phyloP scores from a whole-genome alignment of 2,113 vertebrate species.

The Tyto alba region DNA sequence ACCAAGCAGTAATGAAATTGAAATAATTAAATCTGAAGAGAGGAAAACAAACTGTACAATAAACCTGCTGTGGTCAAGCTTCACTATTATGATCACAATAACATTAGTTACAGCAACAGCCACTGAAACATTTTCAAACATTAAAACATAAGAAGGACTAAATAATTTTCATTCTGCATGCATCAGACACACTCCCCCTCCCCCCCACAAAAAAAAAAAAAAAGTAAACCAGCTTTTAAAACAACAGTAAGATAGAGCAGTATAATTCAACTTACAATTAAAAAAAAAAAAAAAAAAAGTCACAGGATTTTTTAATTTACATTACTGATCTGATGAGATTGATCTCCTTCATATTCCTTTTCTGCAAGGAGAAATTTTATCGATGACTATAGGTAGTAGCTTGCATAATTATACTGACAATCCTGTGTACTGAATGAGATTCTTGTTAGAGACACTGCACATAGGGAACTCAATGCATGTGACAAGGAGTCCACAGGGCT shows the following conservation, averaged over 20 bases:
- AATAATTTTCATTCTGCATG: background rate
- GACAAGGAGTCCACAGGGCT: background rate
- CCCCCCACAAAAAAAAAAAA: background rate
- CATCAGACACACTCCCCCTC: accelerated
- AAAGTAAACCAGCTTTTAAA: background rate
- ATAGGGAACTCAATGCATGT: background rate
- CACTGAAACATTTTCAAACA: background rate
- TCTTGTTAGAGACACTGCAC: background rate
- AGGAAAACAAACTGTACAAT: background rate
- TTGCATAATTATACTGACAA: background rate
- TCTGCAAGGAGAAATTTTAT: background rate
- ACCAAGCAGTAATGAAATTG: background rate
- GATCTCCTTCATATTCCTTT: background rate
- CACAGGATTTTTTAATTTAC: background rate
- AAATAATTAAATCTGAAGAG: background rate
- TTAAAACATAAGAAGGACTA: background rate
- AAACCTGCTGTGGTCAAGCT: background rate
- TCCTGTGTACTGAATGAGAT: background rate
- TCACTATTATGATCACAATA: background rate
- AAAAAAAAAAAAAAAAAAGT: background rate
- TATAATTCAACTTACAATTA: background rate
- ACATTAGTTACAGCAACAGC: background rate
- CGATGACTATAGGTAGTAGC: background rate
- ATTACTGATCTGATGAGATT: background rate
- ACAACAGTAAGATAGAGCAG: background rate